Evolutionary conservation across 2,888 invertebrate species (phyloP).

Genomic region (Calephelis perditalis): DNA sequence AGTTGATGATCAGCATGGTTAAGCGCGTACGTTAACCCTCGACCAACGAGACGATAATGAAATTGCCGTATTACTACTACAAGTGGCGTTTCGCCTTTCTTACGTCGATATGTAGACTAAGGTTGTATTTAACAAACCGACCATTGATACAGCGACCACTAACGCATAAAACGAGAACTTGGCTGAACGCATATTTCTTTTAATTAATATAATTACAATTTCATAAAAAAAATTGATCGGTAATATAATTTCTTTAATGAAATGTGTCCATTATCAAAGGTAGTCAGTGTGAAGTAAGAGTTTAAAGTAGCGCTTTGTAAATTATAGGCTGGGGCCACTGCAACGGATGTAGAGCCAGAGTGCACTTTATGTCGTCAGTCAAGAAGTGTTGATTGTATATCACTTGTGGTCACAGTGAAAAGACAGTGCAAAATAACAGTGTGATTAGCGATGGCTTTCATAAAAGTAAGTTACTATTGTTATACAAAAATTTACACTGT

Average conservation of each 20-base stretch:
- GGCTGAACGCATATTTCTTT: constrained; percentile 50
- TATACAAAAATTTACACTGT: no score
- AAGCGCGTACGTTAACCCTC: no score
- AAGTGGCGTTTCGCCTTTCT: constrained; percentile 29
- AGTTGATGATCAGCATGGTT: background rate
- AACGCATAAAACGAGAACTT: constrained; percentile 50
- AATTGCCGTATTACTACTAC: constrained; percentile 17
- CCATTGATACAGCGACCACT: constrained; percentile 64
- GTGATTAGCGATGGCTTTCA: no score
- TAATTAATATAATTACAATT: background rate
- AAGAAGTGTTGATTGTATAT: constrained; percentile 45
- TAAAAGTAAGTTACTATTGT: no score
- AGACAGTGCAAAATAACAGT: no score
- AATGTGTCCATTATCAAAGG: constrained; percentile 47
- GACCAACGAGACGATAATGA: constrained; percentile 3
- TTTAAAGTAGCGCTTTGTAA: constrained; percentile 58
- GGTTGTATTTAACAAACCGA: constrained; percentile 68
- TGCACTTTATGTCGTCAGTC: constrained; percentile 33
- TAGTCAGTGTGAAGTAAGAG: constrained; percentile 52
- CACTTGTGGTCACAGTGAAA: constrained; percentile 4
- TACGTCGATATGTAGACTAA: constrained; percentile 62
- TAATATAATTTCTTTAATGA: constrained; percentile 6
- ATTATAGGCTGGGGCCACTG: constrained; percentile 69
- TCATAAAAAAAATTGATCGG: background rate
- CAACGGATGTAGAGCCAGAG: constrained; percentile 55